Evolutionary conservation across 2,113 vertebrate genomes (phyloP).

Genomic region (Neoarius graeffei): DNA sequence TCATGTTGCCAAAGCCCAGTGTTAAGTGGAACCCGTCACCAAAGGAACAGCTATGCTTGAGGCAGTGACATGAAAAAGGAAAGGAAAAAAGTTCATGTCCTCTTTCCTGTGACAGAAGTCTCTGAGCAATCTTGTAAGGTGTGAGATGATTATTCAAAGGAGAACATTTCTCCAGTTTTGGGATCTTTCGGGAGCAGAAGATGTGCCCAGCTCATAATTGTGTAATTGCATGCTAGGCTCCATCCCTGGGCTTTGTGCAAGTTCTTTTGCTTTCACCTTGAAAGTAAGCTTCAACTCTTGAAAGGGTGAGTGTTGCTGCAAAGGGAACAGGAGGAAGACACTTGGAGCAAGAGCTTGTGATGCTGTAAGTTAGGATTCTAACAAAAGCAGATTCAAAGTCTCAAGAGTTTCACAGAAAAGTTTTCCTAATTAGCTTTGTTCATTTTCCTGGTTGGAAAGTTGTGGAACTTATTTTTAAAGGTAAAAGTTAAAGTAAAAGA

Average conservation of each 20-base stretch:
- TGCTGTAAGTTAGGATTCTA: background rate
- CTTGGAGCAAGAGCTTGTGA: conserved; percentile 31
- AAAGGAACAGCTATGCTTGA: conserved; percentile 63
- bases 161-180: conserved; percentile 68
- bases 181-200: conserved; percentile 61
- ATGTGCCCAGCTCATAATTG: conserved; percentile 73
- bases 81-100: conserved; percentile 57
- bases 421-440: conserved; percentile 15
- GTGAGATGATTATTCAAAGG: conserved; percentile 71
- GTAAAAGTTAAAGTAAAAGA: background rate
- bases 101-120: conserved; percentile 70
- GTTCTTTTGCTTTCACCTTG: conserved; percentile 61
- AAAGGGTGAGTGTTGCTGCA: conserved; percentile 24
- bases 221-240: conserved; percentile 62
- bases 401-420: conserved; percentile 1
- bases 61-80: conserved; percentile 49
- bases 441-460: background rate
- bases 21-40: conserved; percentile 65
- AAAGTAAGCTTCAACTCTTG: conserved; percentile 56
- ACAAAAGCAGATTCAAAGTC: background rate
- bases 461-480: background rate
- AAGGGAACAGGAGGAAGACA: conserved; percentile 3
- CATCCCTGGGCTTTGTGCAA: conserved; percentile 60
- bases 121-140: conserved; percentile 64
- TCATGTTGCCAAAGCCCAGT: conserved; percentile 71